Evolutionary conservation across 1,140 invertebrate genomes (phyloP).

Genomic region (Nixonia krombeini): DNA sequence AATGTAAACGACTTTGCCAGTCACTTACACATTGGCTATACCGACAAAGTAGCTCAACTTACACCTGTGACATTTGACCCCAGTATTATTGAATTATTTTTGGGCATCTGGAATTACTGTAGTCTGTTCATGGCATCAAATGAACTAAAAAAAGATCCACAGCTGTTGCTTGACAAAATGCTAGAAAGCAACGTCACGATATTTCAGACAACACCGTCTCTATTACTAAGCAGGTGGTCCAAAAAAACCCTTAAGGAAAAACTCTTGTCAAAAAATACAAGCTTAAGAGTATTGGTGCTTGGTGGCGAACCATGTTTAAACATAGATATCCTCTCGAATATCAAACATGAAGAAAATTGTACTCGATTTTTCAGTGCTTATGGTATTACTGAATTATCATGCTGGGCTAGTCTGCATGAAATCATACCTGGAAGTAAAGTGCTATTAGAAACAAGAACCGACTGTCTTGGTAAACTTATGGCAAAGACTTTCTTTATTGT

Average conservation of each 20-base stretch:
- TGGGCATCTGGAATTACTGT: conserved; percentile 76
- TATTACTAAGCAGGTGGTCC: conserved; percentile 75
- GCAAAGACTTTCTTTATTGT: conserved; percentile 76
- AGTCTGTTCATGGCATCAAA: conserved; percentile 77
- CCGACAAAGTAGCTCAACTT: conserved; percentile 79
- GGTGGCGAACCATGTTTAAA: conserved; percentile 77
- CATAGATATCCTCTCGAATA: conserved; percentile 63
- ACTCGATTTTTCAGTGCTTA: conserved; percentile 84
- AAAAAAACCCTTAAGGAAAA: conserved; percentile 71
- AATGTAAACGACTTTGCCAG: conserved; percentile 76
- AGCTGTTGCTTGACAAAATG: conserved; percentile 69
- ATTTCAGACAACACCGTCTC: conserved; percentile 84
- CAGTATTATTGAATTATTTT: conserved; percentile 82
- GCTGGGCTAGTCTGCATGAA: conserved; percentile 81
- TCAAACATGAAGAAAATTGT: conserved; percentile 70
- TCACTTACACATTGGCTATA: conserved; percentile 69
- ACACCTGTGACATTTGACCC: conserved; percentile 88
- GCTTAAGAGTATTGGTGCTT: conserved; percentile 74
- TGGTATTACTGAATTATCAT: conserved; percentile 88
- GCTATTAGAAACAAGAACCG: conserved; percentile 2
- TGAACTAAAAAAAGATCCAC: conserved; percentile 67
- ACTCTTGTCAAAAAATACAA: conserved; percentile 73
- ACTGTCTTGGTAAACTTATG: conserved; percentile 74
- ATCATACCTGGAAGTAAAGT: conserved; percentile 60
- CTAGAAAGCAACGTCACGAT: conserved; percentile 74